Percentiles rank a stretch among this genome's conserved stretches.
Conservation (phyloP, 1,140 invertebrate genomes). For the Megathymus violae region DNA sequence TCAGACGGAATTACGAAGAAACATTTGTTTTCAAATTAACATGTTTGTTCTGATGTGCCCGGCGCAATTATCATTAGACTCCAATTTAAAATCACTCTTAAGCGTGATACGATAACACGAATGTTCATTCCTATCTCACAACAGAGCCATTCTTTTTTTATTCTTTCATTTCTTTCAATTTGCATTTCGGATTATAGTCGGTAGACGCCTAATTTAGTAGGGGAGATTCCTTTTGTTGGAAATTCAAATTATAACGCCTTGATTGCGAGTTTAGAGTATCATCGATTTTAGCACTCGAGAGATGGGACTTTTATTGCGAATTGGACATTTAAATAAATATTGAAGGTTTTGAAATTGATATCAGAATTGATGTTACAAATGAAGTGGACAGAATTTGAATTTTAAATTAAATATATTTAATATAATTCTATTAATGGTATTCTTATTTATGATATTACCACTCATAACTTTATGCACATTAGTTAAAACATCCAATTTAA, state of each 20-base stretch:
- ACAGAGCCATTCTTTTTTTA: conserved; percentile 14
- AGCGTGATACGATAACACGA: conserved; percentile 10
- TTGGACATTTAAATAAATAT: conserved; percentile 21
- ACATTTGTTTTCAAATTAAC: conserved; percentile 1
- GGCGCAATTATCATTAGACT: conserved; percentile 20
- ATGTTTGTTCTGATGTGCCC: conserved; percentile 1
- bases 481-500: no score
- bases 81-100: conserved; percentile 17
- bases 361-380: not conserved
- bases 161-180: conserved; percentile 34
- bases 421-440: no score
- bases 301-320: conserved; percentile 20
- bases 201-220: conserved; percentile 36
- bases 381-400: not conserved
- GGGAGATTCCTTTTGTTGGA: conserved; percentile 33
- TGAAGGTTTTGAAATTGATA: conserved; percentile 1
- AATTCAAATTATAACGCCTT: conserved; percentile 37
- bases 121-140: conserved; percentile 16
- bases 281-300: conserved; percentile 30
- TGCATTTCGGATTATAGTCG: conserved; percentile 36
- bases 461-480: no score
- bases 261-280: conserved; percentile 35
- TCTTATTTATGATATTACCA: no score
- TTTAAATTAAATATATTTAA: no score
- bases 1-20: not conserved